phyloP scores from a whole-genome alignment of 2,797 vertebrate genomes.

The Coregonus suidteri region DNA sequence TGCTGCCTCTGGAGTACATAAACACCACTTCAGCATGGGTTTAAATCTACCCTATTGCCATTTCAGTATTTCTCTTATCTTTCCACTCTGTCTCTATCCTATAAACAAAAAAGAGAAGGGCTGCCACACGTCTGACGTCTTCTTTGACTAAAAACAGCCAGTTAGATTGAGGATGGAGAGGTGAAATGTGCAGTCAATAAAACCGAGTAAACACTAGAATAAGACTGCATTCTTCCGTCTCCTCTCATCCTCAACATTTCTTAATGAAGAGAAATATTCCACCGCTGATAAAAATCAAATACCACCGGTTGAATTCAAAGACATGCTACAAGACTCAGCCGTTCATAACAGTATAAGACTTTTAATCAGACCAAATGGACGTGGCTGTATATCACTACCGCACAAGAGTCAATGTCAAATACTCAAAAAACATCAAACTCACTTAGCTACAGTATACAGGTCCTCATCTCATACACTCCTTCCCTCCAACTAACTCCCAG shows the following conservation, averaged over 20 bases:
- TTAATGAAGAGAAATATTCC: background rate
- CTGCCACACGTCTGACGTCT: background rate
- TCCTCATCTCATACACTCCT: background rate
- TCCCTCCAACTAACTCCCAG: background rate
- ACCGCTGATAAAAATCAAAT: constrained; percentile 11
- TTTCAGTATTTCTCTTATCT: too few species aligned
- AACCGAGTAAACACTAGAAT: background rate
- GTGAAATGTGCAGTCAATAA: background rate
- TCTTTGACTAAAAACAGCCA: background rate
- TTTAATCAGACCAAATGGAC: constrained; percentile 47
- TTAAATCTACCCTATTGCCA: too few species aligned
- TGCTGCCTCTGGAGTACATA: too few species aligned
- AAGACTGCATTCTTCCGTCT: background rate
- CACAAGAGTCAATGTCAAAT: constrained; percentile 57
- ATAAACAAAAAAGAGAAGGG: background rate
- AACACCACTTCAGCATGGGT: too few species aligned
- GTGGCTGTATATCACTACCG: constrained; percentile 37
- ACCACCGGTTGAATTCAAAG: background rate
- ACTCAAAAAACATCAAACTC: constrained; percentile 27
- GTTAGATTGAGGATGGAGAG: background rate
- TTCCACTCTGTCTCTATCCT: background rate
- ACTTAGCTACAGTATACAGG: background rate
- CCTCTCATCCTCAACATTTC: background rate
- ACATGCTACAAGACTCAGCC: background rate
- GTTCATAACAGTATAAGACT: background rate